Evolutionary conservation across 2,797 vertebrate species (phyloP).

Genomic region (Anguilla obscura): DNA sequence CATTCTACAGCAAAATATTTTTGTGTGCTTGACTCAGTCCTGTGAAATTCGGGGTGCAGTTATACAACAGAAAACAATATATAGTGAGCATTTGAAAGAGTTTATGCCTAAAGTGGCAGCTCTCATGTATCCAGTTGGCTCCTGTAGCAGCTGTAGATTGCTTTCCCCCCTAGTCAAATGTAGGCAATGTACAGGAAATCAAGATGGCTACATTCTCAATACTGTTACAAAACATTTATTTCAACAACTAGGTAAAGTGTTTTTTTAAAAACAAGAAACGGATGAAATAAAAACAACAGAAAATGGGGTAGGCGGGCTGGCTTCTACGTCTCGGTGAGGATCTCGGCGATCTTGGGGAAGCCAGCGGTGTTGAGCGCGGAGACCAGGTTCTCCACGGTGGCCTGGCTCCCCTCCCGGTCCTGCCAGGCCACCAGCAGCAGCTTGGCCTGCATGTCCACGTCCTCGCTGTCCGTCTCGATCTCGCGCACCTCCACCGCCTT

Average conservation of each 20-base stretch:
- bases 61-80: too few relatives aligned
- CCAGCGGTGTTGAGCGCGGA: slow-evolving; percentile 79
- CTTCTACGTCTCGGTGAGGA: slow-evolving; percentile 71
- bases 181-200: neutral
- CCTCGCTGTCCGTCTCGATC: slow-evolving; percentile 92
- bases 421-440: slow-evolving; percentile 96
- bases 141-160: neutral
- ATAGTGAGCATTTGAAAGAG: neutral
- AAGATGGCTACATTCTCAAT: neutral
- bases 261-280: neutral
- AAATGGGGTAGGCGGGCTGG: neutral
- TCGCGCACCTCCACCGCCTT: slow-evolving; percentile 86
- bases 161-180: neutral
- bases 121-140: neutral
- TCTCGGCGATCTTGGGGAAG: slow-evolving; percentile 80
- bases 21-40: neutral
- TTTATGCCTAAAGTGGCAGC: neutral
- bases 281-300: slow-evolving; percentile 12
- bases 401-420: slow-evolving; percentile 87
- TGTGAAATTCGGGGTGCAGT: neutral
- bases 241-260: slow-evolving; percentile 21
- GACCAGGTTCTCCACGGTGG: slow-evolving; percentile 82
- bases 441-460: slow-evolving; percentile 89
- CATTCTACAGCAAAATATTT: neutral
- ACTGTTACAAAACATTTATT: slow-evolving; percentile 38